Percentiles rank a stretch among this genome's conserved stretches.
Conservation (phyloP, 2,797 vertebrate species). For the Dendrocincla fuliginosa region DNA sequence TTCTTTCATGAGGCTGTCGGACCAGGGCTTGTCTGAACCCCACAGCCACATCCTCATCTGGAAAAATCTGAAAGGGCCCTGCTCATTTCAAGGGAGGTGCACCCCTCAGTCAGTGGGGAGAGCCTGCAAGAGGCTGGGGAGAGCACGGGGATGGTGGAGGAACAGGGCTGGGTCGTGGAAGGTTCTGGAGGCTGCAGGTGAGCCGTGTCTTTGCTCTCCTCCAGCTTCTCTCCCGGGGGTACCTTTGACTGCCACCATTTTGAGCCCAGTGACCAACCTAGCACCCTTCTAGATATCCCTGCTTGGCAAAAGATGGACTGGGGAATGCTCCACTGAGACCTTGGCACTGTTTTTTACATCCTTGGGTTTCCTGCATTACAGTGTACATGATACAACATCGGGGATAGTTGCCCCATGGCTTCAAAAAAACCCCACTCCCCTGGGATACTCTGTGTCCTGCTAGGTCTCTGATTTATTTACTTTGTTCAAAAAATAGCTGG, state of each 20-base stretch:
- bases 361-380: background rate
- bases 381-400: background rate
- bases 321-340: background rate
- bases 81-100: background rate
- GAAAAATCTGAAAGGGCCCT: background rate
- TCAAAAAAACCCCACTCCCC: background rate
- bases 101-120: background rate
- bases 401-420: background rate
- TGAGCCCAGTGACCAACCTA: no score
- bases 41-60: background rate
- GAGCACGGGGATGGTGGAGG: no score
- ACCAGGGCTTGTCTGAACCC: background rate
- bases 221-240: no score
- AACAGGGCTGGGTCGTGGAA: no score
- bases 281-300: background rate
- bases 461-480: background rate
- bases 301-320: background rate
- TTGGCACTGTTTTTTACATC: background rate
- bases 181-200: no score
- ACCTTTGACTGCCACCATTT: no score
- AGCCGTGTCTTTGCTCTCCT: no score
- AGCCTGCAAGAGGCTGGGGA: background rate
- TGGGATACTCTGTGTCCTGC: background rate
- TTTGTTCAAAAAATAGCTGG: conserved; percentile 6
- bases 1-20: background rate